phyloP scores from a whole-genome alignment of 2,113 vertebrate species.

The Lepidothrix coronata region DNA sequence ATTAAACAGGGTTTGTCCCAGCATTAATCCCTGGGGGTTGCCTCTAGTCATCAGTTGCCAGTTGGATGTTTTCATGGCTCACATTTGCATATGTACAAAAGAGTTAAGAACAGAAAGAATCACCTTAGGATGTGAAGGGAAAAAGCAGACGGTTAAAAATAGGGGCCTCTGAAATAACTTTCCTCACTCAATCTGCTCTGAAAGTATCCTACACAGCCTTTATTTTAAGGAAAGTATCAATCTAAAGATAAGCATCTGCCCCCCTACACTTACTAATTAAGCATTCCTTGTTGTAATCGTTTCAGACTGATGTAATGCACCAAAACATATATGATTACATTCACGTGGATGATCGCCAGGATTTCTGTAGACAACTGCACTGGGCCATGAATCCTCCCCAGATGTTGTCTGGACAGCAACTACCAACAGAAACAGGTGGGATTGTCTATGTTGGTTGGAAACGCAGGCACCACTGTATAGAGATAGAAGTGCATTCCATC shows the following conservation, averaged over 20 bases:
- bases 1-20: not conserved
- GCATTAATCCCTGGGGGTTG: not conserved
- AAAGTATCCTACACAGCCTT: not conserved
- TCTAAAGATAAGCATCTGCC: not conserved
- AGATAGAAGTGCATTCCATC: not conserved
- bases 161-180: not conserved
- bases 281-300: not conserved
- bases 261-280: not conserved
- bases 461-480: not conserved
- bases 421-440: constrained; percentile 79
- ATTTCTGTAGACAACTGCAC: constrained; percentile 93
- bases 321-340: constrained; percentile 97
- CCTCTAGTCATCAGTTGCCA: not conserved
- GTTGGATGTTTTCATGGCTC: not conserved
- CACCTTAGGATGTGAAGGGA: not conserved
- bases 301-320: constrained; percentile 97
- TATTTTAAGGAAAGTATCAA: not conserved
- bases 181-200: not conserved
- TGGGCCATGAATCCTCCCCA: constrained; percentile 96
- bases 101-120: not conserved
- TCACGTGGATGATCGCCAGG: constrained; percentile 95
- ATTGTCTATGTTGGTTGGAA: not conserved
- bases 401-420: constrained; percentile 73
- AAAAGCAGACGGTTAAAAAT: not conserved
- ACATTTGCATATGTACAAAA: not conserved